A percentile compares a stretch with the other conserved stretches of the same genome.
Conservation (phyloP, 2,797 vertebrate genomes). For the Eutrigla gurnardus region DNA sequence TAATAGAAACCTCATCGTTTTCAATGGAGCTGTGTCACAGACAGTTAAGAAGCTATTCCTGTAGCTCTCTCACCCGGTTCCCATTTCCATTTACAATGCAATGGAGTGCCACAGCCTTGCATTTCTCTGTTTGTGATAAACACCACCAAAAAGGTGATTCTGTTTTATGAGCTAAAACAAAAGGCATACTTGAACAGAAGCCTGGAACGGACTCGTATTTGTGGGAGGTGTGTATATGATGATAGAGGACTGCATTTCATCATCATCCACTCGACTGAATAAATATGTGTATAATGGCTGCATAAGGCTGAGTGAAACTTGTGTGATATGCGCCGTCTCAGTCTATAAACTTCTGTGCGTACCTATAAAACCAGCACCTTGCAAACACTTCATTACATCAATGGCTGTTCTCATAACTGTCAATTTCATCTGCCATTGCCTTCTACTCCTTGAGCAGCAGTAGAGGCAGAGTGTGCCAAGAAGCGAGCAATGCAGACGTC, state of each 20-base stretch:
- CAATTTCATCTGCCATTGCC: constrained; percentile 26
- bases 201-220: constrained; percentile 29
- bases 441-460: constrained; percentile 13
- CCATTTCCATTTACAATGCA: constrained; percentile 71
- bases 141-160: constrained; percentile 48
- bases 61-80: constrained; percentile 61
- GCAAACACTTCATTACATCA: constrained; percentile 38
- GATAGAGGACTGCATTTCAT: constrained; percentile 35
- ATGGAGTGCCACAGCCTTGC: constrained; percentile 57
- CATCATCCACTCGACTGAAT: constrained; percentile 37
- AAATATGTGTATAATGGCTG: constrained; percentile 25
- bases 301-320: constrained; percentile 23
- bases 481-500: constrained; percentile 14
- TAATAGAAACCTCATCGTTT: constrained; percentile 70
- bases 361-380: constrained; percentile 40
- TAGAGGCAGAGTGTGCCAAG: constrained; percentile 15
- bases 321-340: constrained; percentile 6
- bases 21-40: constrained; percentile 74
- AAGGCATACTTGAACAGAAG: constrained; percentile 46
- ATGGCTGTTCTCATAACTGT: constrained; percentile 25
- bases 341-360: constrained; percentile 27
- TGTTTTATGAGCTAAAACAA: constrained; percentile 65
- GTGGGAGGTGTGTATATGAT: constrained; percentile 27
- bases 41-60: constrained; percentile 73
- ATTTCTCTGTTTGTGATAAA: constrained; percentile 69